Evolutionary conservation across 2,888 invertebrate species (phyloP).

Genomic region (Xanthorhoe designata): DNA sequence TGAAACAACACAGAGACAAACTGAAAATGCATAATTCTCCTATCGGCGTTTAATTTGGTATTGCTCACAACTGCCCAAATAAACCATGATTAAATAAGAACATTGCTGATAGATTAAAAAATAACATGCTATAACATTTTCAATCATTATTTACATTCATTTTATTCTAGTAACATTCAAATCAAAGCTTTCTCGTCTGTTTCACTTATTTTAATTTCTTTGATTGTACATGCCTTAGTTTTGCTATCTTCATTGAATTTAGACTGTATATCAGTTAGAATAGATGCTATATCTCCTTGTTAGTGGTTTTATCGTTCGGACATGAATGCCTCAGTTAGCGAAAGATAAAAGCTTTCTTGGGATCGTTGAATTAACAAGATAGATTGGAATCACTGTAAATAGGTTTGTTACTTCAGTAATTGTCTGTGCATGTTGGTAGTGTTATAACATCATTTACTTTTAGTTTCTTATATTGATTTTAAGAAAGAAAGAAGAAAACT

Average conservation of each 20-base stretch:
- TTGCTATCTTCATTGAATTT: background rate
- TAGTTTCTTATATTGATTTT: too few relatives aligned
- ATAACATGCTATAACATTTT: too few relatives aligned
- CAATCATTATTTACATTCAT: slow-evolving; percentile 19
- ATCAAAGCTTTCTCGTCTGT: slow-evolving; percentile 30
- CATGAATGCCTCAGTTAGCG: slow-evolving; percentile 36
- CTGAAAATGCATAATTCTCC: too few relatives aligned
- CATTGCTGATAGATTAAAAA: too few relatives aligned
- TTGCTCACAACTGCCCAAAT: too few relatives aligned
- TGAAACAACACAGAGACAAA: too few relatives aligned
- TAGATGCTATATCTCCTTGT: slow-evolving; percentile 21
- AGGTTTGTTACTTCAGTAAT: slow-evolving; percentile 17
- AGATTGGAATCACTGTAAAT: slow-evolving; percentile 35
- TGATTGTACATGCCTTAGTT: slow-evolving; percentile 10
- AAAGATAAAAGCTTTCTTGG: slow-evolving; percentile 44
- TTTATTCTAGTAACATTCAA: slow-evolving; percentile 30
- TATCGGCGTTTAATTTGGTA: too few relatives aligned
- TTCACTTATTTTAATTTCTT: slow-evolving; percentile 33
- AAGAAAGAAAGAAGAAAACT: too few relatives aligned
- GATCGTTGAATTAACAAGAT: slow-evolving; percentile 38
- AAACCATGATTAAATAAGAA: too few relatives aligned
- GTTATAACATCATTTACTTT: too few relatives aligned
- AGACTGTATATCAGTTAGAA: slow-evolving; percentile 3
- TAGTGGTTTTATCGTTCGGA: slow-evolving; percentile 36
- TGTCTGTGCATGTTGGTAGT: slow-evolving; percentile 17